Conservation (phyloP, 2,888 invertebrate genomes). For the Ophion obscuratus region DNA sequence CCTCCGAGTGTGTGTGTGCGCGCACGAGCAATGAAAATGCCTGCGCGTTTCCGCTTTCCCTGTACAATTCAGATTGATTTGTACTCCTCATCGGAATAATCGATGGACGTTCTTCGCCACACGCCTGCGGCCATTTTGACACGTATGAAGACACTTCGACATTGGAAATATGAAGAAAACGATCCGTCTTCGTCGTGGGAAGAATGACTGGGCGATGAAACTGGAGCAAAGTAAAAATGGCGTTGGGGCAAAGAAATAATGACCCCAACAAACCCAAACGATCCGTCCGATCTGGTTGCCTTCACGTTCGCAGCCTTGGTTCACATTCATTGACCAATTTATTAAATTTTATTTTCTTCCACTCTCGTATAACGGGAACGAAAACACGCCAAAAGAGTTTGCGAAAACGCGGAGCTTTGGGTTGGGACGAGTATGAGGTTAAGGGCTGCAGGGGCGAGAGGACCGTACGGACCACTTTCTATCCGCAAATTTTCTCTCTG, state of each 20-base stretch:
- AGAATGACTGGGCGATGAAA: not conserved
- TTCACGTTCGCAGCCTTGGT: not conserved
- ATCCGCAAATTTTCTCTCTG: slow-evolving; percentile 34
- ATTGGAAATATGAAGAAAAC: not conserved
- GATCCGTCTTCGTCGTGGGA: not conserved
- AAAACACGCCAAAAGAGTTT: slow-evolving; percentile 22
- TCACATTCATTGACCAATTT: slow-evolving; percentile 21
- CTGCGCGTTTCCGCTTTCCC: no score
- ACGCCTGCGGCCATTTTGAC: not conserved
- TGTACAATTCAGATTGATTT: no score
- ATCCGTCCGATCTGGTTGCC: no score
- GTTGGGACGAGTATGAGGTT: slow-evolving; percentile 5
- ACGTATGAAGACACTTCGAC: not conserved
- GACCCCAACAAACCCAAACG: not conserved
- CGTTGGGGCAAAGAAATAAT: not conserved
- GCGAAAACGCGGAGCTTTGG: slow-evolving; percentile 4
- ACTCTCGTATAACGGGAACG: not conserved
- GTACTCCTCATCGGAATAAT: no score
- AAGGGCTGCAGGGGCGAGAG: not conserved
- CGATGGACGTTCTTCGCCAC: no score
- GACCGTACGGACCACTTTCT: slow-evolving; percentile 49
- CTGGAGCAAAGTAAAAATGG: not conserved
- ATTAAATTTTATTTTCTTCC: not conserved
- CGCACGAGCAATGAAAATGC: not conserved
- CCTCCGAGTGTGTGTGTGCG: not conserved